A percentile compares a stretch with the other conserved stretches of the same genome.
Evolutionary conservation across 2,888 invertebrate genomes (phyloP).

Genomic region (Leucophora obtusa): DNA sequence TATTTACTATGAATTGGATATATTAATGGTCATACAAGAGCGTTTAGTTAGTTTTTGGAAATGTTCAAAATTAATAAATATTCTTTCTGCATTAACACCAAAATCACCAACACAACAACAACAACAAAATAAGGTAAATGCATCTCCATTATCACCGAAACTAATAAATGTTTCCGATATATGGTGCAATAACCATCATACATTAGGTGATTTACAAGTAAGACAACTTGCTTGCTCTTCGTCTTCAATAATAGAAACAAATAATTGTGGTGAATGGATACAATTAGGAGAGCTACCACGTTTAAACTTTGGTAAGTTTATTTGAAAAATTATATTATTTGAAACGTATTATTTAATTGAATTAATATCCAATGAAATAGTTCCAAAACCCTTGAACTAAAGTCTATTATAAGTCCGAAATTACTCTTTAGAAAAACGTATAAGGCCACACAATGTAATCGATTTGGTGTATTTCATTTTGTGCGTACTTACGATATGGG

Average conservation of each 20-base stretch:
- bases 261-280: slow-evolving; percentile 70
- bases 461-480: too few species aligned
- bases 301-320: slow-evolving; percentile 70
- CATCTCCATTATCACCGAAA: slow-evolving; percentile 25
- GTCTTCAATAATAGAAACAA: slow-evolving; percentile 10
- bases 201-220: background rate
- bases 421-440: too few species aligned
- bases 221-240: slow-evolving; percentile 31
- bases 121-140: slow-evolving; percentile 32
- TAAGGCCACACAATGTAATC: too few species aligned
- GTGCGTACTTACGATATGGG: too few species aligned
- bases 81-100: slow-evolving; percentile 65
- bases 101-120: slow-evolving; percentile 25
- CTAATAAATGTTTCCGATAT: slow-evolving; percentile 15
- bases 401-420: too few species aligned
- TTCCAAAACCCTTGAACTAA: too few species aligned
- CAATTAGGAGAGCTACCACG: slow-evolving; percentile 73
- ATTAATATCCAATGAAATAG: too few species aligned
- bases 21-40: slow-evolving; percentile 76
- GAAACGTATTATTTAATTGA: too few species aligned
- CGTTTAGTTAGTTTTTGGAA: slow-evolving; percentile 76
- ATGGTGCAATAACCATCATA: slow-evolving; percentile 31
- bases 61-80: slow-evolving; percentile 72
- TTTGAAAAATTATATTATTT: background rate
- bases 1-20: slow-evolving; percentile 75